phyloP scores from a whole-genome alignment of 2,888 invertebrate genomes.

The Dasypolia templi region DNA sequence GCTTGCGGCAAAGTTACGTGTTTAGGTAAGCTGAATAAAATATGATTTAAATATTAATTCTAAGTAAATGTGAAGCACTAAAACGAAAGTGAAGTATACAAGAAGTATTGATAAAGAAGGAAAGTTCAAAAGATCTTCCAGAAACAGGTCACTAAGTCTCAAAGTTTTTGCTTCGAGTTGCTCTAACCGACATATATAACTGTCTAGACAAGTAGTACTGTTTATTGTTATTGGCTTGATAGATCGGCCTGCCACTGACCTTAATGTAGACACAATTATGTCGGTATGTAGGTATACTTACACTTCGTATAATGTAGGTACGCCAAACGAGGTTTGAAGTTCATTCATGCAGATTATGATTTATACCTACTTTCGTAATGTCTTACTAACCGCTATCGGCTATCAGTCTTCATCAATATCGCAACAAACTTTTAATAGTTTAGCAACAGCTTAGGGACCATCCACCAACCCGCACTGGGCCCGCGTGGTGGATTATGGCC shows the following conservation, averaged over 20 bases:
- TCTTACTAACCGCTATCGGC: neutral
- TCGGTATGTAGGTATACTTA: neutral
- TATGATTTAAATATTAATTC: neutral
- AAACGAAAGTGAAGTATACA: neutral
- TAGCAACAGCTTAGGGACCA: neutral
- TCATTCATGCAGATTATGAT: neutral
- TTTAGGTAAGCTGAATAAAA: neutral
- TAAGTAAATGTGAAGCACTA: neutral
- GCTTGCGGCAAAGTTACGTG: neutral
- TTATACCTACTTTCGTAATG: neutral
- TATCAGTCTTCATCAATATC: neutral
- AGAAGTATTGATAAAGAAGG: neutral
- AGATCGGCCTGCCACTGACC: constrained; percentile 30
- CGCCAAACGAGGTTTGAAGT: constrained; percentile 4
- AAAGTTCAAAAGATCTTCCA: neutral
- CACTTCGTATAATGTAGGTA: neutral
- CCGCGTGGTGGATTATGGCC: no score
- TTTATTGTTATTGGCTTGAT: constrained; percentile 47
- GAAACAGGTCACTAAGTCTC: neutral
- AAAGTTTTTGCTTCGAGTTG: neutral
- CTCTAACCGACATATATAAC: constrained; percentile 16
- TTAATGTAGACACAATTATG: constrained; percentile 23
- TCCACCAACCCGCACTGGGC: no score
- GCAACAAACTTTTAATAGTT: neutral
- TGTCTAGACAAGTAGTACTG: constrained; percentile 6